Evolutionary conservation across 2,113 vertebrate species (phyloP).

Genomic region (Eira barbara): DNA sequence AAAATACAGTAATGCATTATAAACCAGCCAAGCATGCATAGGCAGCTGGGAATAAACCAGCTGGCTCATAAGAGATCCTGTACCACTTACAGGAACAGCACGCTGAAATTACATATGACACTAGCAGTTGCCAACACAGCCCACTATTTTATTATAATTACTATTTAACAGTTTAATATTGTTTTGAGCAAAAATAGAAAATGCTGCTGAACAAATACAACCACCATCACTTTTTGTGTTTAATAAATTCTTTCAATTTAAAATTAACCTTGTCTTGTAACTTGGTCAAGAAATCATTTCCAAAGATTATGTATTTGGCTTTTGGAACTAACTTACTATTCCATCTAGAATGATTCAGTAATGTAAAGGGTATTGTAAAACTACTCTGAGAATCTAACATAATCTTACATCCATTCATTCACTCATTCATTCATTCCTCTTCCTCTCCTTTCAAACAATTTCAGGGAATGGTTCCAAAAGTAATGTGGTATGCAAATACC

Average conservation of each 20-base stretch:
- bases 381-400: not conserved
- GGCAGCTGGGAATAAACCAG: not conserved
- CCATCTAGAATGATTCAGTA: not conserved
- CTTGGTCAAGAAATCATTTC: not conserved
- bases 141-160: not conserved
- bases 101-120: not conserved
- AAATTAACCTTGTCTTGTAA: not conserved
- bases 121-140: not conserved
- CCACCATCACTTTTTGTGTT: not conserved
- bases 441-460: not conserved
- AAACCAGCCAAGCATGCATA: not conserved
- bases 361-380: not conserved
- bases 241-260: not conserved
- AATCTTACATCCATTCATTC: not conserved
- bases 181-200: not conserved
- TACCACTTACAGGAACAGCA: not conserved
- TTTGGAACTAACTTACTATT: not conserved
- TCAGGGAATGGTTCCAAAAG: not conserved
- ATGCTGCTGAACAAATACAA: not conserved
- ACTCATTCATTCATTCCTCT: not conserved
- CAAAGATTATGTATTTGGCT: not conserved
- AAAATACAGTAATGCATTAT: slow-evolving; percentile 41
- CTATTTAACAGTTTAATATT: not conserved
- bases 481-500: not conserved
- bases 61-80: not conserved